Evolutionary conservation across 2,113 vertebrate genomes (phyloP).

Genomic region (Charina bottae): DNA sequence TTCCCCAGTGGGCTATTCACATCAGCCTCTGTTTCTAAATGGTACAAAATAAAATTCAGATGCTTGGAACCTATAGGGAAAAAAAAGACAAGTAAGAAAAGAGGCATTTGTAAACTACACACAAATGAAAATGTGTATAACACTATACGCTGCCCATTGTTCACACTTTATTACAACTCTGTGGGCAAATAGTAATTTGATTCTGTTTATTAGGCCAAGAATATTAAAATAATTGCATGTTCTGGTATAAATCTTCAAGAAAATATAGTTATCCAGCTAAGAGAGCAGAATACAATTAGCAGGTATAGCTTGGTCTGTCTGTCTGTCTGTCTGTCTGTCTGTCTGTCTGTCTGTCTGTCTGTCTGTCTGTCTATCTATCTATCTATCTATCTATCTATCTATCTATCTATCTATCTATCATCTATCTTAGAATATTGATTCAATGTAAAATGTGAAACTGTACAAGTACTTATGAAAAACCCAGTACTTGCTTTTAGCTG

Average conservation of each 20-base stretch:
- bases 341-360: not conserved
- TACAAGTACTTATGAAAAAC: not conserved
- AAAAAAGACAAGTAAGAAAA: slow-evolving; percentile 11
- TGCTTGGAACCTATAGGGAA: slow-evolving; percentile 50
- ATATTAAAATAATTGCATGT: slow-evolving; percentile 14
- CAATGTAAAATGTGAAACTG: not conserved
- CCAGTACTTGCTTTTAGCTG: not conserved
- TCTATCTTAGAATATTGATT: not conserved
- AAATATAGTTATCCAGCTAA: not conserved
- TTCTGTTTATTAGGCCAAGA: slow-evolving; percentile 38
- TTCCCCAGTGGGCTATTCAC: slow-evolving; percentile 49
- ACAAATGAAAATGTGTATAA: slow-evolving; percentile 38
- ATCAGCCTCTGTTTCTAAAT: slow-evolving; percentile 53
- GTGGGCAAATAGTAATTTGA: slow-evolving; percentile 40
- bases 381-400: not conserved
- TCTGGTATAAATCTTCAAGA: slow-evolving; percentile 22
- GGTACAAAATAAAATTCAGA: slow-evolving; percentile 62
- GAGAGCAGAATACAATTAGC: not conserved
- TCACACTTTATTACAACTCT: slow-evolving; percentile 44
- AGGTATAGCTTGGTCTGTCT: accelerated
- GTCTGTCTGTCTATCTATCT: not conserved
- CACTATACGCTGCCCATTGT: not conserved
- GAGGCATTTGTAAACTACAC: slow-evolving; percentile 8
- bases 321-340: too few species aligned
- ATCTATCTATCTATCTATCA: not conserved